Evolutionary conservation across 2,113 vertebrate species (phyloP).

Genomic region (Lanius collurio): DNA sequence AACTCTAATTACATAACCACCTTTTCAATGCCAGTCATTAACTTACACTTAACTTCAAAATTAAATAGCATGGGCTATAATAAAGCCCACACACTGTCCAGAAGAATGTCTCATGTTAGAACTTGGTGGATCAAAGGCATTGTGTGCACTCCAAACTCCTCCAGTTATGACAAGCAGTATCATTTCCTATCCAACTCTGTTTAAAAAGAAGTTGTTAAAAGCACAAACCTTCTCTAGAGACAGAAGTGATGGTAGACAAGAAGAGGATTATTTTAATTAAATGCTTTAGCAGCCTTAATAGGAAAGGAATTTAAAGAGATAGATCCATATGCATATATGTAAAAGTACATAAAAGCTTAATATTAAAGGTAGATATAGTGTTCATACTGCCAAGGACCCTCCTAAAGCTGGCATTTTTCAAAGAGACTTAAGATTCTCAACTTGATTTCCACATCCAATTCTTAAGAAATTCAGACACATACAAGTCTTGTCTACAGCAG

Average conservation of each 20-base stretch:
- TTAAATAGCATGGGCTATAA: neutral
- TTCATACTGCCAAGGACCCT: neutral
- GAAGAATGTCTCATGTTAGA: neutral
- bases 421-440: neutral
- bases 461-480: neutral
- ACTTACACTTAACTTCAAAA: neutral
- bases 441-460: neutral
- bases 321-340: neutral
- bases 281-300: neutral
- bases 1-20: neutral
- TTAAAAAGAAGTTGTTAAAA: neutral
- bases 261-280: neutral
- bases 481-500: neutral
- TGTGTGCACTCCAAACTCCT: neutral
- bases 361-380: neutral
- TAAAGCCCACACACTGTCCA: neutral
- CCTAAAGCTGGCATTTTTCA: neutral
- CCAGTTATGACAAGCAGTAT: neutral
- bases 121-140: neutral
- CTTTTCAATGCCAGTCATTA: neutral
- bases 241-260: neutral
- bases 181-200: neutral
- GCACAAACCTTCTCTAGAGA: neutral
- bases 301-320: neutral
- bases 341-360: neutral